Conservation (phyloP, 2,113 vertebrate genomes). For the Alligator mississippiensis region DNA sequence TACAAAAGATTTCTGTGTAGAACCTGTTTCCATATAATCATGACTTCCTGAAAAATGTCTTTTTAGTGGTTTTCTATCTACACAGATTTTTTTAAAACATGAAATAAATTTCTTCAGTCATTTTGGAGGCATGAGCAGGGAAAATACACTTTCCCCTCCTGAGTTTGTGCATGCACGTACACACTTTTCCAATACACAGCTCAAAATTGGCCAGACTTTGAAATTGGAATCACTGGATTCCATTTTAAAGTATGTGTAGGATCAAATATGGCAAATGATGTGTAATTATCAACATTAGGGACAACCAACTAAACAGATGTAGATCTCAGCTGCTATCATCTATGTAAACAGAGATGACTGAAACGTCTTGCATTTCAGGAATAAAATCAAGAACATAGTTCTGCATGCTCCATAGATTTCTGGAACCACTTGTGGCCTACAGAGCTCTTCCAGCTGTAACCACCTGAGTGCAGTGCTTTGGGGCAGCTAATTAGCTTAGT, state of each 20-base stretch:
- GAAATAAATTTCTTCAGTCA: background rate
- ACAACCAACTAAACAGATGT: background rate
- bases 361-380: too few relatives aligned
- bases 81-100: slow-evolving; percentile 11
- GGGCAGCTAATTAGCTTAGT: too few relatives aligned
- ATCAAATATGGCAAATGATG: background rate
- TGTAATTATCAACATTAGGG: slow-evolving; percentile 1
- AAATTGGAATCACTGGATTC: background rate
- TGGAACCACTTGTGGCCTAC: too few relatives aligned
- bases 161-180: background rate
- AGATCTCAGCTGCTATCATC: background rate
- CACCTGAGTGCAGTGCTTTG: too few relatives aligned
- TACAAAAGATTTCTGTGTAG: slow-evolving; percentile 48
- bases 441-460: too few relatives aligned
- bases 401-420: too few relatives aligned
- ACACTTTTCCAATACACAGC: rapidly evolving
- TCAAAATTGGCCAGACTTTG: background rate
- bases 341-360: background rate
- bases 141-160: background rate
- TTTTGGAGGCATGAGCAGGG: background rate
- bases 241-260: background rate
- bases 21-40: slow-evolving; percentile 63
- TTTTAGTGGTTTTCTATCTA: slow-evolving; percentile 32
- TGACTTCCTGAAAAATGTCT: slow-evolving; percentile 12
- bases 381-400: too few relatives aligned